Evolutionary conservation across 2,113 vertebrate genomes (phyloP).

Genomic region (Melanotaenia duboulayi): DNA sequence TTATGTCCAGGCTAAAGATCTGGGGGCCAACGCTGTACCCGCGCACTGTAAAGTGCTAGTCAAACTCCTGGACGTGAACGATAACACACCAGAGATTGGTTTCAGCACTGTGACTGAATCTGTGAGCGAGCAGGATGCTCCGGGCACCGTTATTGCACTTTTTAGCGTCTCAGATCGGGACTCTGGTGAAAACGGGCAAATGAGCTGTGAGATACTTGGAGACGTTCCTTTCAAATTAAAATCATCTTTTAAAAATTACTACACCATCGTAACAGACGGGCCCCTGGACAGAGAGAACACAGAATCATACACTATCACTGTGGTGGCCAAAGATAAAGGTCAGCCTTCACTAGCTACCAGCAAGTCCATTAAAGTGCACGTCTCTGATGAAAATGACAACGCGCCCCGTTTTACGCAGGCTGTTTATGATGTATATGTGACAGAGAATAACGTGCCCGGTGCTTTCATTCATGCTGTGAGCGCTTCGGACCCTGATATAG

Average conservation of each 20-base stretch:
- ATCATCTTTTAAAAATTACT: constrained; percentile 95
- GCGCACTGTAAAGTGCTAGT: constrained; percentile 98
- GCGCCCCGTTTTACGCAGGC: constrained; percentile 93
- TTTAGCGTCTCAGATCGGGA: constrained; percentile 97
- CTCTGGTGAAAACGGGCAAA: constrained; percentile 93
- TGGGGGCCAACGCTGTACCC: constrained; percentile 95
- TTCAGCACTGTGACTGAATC: constrained; percentile 98
- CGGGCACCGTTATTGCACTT: constrained; percentile 95
- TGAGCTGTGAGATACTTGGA: constrained; percentile 92
- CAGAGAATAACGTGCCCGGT: constrained; percentile 96
- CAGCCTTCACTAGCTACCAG: constrained; percentile 90
- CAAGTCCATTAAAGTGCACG: constrained; percentile 94
- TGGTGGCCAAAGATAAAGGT: constrained; percentile 92
- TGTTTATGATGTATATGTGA: constrained; percentile 94
- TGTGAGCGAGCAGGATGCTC: constrained; percentile 93
- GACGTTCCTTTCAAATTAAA: constrained; percentile 96
- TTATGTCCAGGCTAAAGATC: constrained; percentile 95
- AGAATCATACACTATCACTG: constrained; percentile 92
- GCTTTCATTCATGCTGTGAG: constrained; percentile 97
- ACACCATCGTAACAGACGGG: constrained; percentile 95
- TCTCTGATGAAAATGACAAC: constrained; percentile 97
- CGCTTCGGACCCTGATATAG: constrained; percentile 91
- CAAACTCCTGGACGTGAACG: constrained; percentile 93
- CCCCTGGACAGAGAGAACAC: constrained; percentile 91
- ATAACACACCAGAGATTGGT: constrained; percentile 96